Conservation (phyloP, 2,888 invertebrate species). For the Lepidonotus clava region DNA sequence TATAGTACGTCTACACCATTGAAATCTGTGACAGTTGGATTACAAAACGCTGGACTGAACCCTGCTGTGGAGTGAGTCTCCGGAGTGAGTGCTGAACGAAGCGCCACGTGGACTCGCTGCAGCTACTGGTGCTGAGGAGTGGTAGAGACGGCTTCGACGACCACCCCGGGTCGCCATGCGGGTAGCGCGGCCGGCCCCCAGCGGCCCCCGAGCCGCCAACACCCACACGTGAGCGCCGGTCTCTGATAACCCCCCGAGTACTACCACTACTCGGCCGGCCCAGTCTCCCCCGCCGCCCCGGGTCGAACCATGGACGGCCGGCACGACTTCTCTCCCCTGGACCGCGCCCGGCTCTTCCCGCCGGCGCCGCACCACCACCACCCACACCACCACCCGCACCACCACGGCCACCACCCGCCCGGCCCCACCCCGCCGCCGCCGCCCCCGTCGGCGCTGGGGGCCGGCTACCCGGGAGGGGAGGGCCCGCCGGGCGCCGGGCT, state of each 20-base stretch:
- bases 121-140: too few relatives aligned
- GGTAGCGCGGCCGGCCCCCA: background rate
- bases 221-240: conserved; percentile 36
- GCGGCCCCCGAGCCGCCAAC: conserved; percentile 16
- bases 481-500: background rate
- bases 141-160: too few relatives aligned
- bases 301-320: conserved; percentile 51
- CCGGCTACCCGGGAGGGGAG: too few relatives aligned
- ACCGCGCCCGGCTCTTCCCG: conserved; percentile 49
- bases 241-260: background rate
- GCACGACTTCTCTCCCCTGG: conserved; percentile 51
- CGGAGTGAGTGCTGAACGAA: too few relatives aligned
- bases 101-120: too few relatives aligned
- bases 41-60: too few relatives aligned
- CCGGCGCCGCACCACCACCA: background rate
- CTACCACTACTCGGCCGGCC: background rate
- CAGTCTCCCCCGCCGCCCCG: background rate
- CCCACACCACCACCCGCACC: background rate
- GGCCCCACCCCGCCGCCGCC: background rate
- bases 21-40: too few relatives aligned
- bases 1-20: too few relatives aligned
- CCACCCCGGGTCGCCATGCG: too few relatives aligned
- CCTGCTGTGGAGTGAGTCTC: too few relatives aligned
- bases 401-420: conserved; percentile 16
- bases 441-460: background rate